These are phyloP conservation scores for Rotaria magnacalcarata DNA, from an alignment of 2,888 invertebrate species.

Conservation along the genomic window DNA sequence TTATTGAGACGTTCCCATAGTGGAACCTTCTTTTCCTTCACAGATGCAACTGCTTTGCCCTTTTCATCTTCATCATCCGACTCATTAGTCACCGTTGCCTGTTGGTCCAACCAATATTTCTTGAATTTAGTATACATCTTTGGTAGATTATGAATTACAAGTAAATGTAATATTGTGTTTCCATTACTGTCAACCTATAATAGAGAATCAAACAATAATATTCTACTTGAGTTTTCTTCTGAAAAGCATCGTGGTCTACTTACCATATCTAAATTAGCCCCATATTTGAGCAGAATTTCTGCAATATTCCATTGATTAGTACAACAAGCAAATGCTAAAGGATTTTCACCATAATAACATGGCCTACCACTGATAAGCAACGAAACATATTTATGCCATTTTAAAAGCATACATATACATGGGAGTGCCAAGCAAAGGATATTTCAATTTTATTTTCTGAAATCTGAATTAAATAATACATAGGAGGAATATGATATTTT, in stretches of 20 bases:
- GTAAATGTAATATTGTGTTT: neutral
- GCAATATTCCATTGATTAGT: slow-evolving; percentile 31
- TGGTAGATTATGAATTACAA: neutral
- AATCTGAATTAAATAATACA: too few species aligned
- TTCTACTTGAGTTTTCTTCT: neutral
- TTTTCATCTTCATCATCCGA: neutral
- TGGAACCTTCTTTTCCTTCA: neutral
- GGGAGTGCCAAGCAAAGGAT: too few species aligned
- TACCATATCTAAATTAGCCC: neutral
- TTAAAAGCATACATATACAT: neutral
- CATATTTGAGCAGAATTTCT: neutral
- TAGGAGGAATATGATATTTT: too few species aligned
- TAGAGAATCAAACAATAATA: neutral
- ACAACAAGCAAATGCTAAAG: slow-evolving; percentile 12
- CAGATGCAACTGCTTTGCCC: neutral
- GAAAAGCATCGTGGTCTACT: neutral
- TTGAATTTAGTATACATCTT: neutral
- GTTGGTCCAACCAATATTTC: neutral
- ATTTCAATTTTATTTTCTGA: too few species aligned
- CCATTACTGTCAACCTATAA: neutral
- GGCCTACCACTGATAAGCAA: slow-evolving; percentile 5
- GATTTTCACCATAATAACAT: slow-evolving; percentile 14
- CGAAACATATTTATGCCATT: neutral
- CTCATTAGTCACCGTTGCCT: neutral
- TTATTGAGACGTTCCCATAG: slow-evolving; percentile 61